Conservation (phyloP, 2,113 vertebrate genomes). For the Balaenoptera acutorostrata region DNA sequence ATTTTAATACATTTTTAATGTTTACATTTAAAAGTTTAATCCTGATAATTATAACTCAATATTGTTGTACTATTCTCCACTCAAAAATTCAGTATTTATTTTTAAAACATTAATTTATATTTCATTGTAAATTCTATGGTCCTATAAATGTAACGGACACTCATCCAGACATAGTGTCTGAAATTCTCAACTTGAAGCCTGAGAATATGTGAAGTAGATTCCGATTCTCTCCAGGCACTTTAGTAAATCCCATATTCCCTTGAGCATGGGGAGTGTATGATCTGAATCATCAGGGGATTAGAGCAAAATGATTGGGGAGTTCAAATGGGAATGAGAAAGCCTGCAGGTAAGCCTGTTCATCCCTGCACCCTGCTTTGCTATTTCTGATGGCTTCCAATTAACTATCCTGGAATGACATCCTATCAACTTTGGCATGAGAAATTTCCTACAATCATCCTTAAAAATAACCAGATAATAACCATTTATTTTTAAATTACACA, state of each 20-base stretch:
- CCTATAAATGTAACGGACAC: not conserved
- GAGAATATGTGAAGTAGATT: not conserved
- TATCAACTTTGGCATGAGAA: not conserved
- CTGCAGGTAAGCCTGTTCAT: not conserved
- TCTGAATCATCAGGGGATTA: not conserved
- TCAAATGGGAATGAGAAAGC: not conserved
- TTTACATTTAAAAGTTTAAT: not conserved
- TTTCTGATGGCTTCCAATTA: not conserved
- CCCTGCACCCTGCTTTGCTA: rapidly evolving
- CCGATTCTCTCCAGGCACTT: not conserved
- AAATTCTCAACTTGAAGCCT: not conserved
- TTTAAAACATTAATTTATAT: not conserved
- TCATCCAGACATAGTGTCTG: not conserved
- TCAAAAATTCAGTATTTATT: not conserved
- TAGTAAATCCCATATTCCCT: not conserved
- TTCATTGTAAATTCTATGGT: not conserved
- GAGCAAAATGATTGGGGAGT: not conserved
- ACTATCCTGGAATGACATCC: not conserved
- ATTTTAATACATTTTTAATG: not conserved
- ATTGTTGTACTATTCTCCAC: not conserved
- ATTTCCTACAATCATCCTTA: not conserved
- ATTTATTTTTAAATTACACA: not conserved
- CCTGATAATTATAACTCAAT: not conserved
- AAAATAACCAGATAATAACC: not conserved
- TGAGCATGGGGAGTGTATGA: rapidly evolving